phyloP scores from a whole-genome alignment of 2,113 vertebrate species.

The Leptocoma aspasia region DNA sequence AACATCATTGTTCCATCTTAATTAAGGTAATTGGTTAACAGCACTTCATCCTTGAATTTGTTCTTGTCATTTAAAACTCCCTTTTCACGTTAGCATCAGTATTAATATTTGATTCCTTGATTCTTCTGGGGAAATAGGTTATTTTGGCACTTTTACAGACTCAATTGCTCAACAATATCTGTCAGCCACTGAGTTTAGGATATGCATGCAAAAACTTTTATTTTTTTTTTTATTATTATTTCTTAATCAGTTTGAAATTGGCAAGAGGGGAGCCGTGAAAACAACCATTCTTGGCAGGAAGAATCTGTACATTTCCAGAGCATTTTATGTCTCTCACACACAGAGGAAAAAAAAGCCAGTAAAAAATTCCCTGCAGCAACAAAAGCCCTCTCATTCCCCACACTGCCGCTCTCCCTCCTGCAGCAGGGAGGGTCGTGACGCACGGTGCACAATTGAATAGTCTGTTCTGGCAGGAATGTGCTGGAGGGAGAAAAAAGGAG shows the following conservation, averaged over 20 bases:
- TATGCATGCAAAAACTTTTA: background rate
- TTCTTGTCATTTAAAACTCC: background rate
- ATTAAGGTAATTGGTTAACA: conserved; percentile 48
- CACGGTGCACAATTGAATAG: background rate
- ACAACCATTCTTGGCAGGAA: conserved; percentile 48
- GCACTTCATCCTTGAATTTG: background rate
- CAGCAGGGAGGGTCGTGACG: background rate
- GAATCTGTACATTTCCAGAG: conserved; percentile 51
- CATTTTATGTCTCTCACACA: conserved; percentile 43
- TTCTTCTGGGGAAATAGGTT: conserved; percentile 12
- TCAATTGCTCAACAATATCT: background rate
- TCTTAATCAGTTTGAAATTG: conserved; percentile 47
- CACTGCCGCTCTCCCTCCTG: background rate
- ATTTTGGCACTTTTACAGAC: conserved; percentile 19
- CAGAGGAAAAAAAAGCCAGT: conserved; percentile 2
- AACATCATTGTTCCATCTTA: background rate
- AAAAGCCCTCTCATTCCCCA: background rate
- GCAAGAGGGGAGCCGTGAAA: conserved; percentile 43
- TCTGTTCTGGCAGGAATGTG: conserved; percentile 31
- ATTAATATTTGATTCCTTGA: background rate
- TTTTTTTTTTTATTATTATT: background rate
- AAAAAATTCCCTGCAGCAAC: conserved; percentile 48
- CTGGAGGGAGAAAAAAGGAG: conserved; percentile 13
- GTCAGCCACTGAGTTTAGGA: background rate
- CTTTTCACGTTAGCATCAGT: background rate